phyloP scores from a whole-genome alignment of 2,113 vertebrate genomes.

The Passer domesticus region DNA sequence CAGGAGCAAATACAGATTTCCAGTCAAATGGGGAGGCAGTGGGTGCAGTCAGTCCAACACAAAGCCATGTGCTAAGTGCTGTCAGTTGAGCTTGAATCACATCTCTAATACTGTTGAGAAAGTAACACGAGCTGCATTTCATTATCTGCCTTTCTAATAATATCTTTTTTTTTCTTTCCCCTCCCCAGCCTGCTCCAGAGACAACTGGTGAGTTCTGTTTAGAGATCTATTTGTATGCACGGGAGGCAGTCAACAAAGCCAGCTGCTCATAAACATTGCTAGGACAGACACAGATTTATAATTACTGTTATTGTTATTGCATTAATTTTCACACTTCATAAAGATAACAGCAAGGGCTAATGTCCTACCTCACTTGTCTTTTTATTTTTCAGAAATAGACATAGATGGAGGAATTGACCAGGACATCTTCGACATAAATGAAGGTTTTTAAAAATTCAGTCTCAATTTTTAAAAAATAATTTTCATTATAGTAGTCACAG shows the following conservation, averaged over 20 bases:
- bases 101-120: not conserved
- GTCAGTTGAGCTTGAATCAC: not conserved
- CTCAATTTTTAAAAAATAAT: not conserved
- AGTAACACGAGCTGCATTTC: not conserved
- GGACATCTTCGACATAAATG: constrained; percentile 93
- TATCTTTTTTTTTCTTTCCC: constrained; percentile 43
- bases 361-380: constrained; percentile 35
- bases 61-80: not conserved
- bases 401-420: constrained; percentile 81
- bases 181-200: constrained; percentile 68
- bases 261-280: constrained; percentile 31
- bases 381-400: constrained; percentile 78
- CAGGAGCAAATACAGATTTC: not conserved
- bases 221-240: constrained; percentile 38
- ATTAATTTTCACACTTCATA: constrained; percentile 63
- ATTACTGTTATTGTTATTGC: constrained; percentile 55
- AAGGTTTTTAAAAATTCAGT: constrained; percentile 77
- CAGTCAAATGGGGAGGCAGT: not conserved
- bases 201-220: constrained; percentile 75
- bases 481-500: not conserved
- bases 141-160: constrained; percentile 49
- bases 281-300: constrained; percentile 56
- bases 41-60: not conserved
- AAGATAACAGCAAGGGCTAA: constrained; percentile 49
- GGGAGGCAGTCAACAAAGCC: constrained; percentile 40